These are phyloP conservation scores for Folsomia candida DNA, from an alignment of 2,888 invertebrate genomes.

Conservation along the genomic window DNA sequence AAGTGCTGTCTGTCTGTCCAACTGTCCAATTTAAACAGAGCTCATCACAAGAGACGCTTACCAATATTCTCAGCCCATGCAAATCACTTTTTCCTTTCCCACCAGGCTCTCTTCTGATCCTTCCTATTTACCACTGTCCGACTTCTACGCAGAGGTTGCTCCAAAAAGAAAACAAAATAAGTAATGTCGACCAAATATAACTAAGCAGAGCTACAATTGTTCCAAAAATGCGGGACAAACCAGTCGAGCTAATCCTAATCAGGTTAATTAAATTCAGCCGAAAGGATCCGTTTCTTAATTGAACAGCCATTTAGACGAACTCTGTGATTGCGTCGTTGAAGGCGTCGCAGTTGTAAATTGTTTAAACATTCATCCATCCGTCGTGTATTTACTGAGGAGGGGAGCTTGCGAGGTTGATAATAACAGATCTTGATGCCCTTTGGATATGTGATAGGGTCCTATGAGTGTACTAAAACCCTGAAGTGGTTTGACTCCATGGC, in stretches of 20 bases:
- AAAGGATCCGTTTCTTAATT: not conserved
- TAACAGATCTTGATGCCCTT: no score
- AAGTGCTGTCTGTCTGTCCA: not conserved
- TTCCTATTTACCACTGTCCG: not conserved
- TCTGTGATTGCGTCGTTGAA: not conserved
- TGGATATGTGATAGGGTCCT: no score
- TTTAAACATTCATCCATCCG: not conserved
- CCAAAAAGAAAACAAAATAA: not conserved
- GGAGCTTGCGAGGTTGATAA: no score
- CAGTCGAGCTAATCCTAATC: not conserved
- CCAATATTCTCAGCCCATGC: not conserved
- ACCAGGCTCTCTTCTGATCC: not conserved
- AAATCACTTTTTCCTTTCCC: not conserved
- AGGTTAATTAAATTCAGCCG: not conserved
- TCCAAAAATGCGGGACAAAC: not conserved
- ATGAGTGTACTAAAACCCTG: no score
- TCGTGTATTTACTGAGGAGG: not conserved
- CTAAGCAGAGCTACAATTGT: no score
- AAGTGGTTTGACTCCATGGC: no score
- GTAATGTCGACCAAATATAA: not conserved
- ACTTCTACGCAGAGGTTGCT: not conserved
- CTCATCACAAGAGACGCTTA: not conserved
- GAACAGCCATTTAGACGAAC: not conserved
- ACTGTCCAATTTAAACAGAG: conserved; percentile 2
- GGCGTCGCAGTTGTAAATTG: not conserved